phyloP scores from a whole-genome alignment of 1,140 invertebrate genomes.

The Heliconius hermathena region DNA sequence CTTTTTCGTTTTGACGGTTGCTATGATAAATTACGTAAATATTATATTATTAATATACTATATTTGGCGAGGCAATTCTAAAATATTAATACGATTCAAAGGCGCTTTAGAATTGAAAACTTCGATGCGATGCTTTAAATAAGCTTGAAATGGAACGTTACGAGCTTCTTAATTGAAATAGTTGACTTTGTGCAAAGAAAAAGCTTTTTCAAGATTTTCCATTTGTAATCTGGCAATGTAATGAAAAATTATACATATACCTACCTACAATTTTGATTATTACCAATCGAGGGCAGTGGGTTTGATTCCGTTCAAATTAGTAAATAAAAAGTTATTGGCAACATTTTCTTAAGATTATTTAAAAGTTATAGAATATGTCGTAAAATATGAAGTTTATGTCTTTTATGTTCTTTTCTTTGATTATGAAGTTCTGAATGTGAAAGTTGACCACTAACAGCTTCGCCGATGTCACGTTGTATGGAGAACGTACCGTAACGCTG shows the following conservation, averaged over 20 bases:
- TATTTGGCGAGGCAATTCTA: neutral
- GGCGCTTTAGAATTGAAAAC: conserved; percentile 3
- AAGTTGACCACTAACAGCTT: too few relatives aligned
- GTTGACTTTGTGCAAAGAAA: conserved; percentile 44
- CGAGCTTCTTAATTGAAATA: conserved; percentile 67
- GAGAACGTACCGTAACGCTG: too few relatives aligned
- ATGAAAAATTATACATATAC: neutral
- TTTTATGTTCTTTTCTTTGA: too few relatives aligned
- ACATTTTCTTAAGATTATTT: too few relatives aligned
- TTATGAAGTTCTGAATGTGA: too few relatives aligned
- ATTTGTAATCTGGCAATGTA: conserved; percentile 26
- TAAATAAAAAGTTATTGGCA: too few relatives aligned
- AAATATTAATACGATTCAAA: conserved; percentile 8
- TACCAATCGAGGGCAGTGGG: neutral
- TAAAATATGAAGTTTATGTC: too few relatives aligned
- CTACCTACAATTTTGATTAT: neutral
- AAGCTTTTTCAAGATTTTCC: conserved; percentile 50
- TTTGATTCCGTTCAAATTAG: neutral
- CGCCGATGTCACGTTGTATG: too few relatives aligned
- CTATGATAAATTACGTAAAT: neutral
- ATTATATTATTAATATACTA: neutral
- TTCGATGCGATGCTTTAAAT: conserved; percentile 14
- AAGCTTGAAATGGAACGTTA: conserved; percentile 45
- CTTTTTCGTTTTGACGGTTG: too few relatives aligned
- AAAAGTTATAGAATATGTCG: too few relatives aligned